Conservation (phyloP, 2,113 vertebrate species). For the Bombycilla garrulus region DNA sequence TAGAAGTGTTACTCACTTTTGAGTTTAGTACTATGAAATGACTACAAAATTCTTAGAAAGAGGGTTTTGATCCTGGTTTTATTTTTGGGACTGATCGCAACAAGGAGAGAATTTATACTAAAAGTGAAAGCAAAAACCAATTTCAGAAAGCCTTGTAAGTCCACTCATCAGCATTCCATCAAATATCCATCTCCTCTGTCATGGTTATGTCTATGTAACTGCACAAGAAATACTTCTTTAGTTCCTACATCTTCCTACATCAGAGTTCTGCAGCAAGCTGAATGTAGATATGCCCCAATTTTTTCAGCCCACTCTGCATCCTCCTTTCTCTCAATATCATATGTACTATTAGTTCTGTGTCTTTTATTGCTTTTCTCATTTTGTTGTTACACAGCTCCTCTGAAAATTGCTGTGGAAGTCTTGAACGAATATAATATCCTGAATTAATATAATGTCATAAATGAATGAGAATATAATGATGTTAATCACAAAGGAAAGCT, state of each 20-base stretch:
- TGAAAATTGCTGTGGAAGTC: slow-evolving; percentile 8
- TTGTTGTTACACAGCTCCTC: background rate
- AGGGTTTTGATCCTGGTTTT: background rate
- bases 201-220: background rate
- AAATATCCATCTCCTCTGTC: background rate
- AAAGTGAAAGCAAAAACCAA: background rate
- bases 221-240: background rate
- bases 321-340: background rate
- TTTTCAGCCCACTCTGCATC: background rate
- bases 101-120: background rate
- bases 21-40: background rate
- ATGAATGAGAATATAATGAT: slow-evolving; percentile 25
- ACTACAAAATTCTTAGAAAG: background rate
- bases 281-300: background rate
- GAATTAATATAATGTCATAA: slow-evolving; percentile 1
- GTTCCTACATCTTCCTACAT: background rate
- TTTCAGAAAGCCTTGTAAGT: background rate
- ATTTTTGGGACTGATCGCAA: background rate
- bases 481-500: slow-evolving; percentile 40
- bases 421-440: background rate
- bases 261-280: background rate
- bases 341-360: background rate
- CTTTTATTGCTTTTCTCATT: background rate
- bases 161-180: background rate
- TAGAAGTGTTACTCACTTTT: background rate